Evolutionary conservation across 2,113 vertebrate species (phyloP).

Genomic region (Hippocampus abdominalis): DNA sequence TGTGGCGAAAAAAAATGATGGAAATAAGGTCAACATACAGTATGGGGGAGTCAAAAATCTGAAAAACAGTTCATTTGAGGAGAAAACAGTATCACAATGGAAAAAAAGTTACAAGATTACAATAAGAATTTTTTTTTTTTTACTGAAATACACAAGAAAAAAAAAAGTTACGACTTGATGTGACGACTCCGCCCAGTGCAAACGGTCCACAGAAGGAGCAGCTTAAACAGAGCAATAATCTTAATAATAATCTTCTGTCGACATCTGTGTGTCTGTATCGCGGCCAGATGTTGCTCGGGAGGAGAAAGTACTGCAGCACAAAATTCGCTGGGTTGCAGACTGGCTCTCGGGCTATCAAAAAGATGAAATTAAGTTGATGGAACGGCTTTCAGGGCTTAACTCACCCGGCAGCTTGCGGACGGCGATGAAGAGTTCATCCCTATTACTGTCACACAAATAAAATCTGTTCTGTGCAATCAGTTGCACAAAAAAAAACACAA

Average conservation of each 20-base stretch:
- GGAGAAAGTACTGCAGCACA: not conserved
- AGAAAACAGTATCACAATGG: too few species aligned
- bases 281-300: slow-evolving; percentile 60
- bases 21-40: too few species aligned
- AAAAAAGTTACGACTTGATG: not conserved
- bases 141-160: not conserved
- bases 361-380: slow-evolving; percentile 50
- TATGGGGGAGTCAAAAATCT: too few species aligned
- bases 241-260: slow-evolving; percentile 8
- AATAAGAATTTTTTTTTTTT: too few species aligned
- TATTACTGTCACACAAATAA: slow-evolving; percentile 39
- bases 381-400: slow-evolving; percentile 42
- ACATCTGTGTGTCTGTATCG: slow-evolving; percentile 59
- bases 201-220: slow-evolving; percentile 44
- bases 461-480: slow-evolving; percentile 56
- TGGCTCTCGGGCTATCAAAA: slow-evolving; percentile 9
- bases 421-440: slow-evolving; percentile 41
- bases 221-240: slow-evolving; percentile 65
- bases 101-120: too few species aligned
- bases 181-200: slow-evolving; percentile 19
- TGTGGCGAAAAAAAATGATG: too few species aligned
- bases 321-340: not conserved
- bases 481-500: slow-evolving; percentile 37
- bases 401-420: slow-evolving; percentile 26
- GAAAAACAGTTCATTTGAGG: too few species aligned